Conservation (phyloP, 2,888 invertebrate species). For the Drosophila sordidula region DNA sequence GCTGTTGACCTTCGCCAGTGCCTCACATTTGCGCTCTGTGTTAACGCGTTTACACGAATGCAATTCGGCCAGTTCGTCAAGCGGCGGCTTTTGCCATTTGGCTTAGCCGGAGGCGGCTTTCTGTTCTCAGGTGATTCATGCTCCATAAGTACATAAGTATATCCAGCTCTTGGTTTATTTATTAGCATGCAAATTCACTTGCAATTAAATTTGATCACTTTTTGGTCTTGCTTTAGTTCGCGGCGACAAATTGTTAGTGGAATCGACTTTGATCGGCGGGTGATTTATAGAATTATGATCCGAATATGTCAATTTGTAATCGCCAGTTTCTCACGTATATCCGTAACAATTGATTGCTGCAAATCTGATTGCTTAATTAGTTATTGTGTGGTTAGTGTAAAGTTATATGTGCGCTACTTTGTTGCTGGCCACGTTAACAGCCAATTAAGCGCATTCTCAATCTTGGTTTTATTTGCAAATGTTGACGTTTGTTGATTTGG, state of each 20-base stretch:
- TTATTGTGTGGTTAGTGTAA: conserved; percentile 5
- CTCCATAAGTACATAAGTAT: conserved; percentile 4
- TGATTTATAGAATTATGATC: conserved; percentile 54
- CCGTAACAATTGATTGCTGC: conserved; percentile 27
- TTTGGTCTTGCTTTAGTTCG: conserved; percentile 22
- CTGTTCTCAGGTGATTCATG: conserved; percentile 57
- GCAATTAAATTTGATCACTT: conserved; percentile 54
- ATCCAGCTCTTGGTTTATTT: conserved; percentile 7
- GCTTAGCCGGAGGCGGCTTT: conserved; percentile 23
- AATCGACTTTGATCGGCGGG: conserved; percentile 25
- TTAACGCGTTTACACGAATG: conserved; percentile 59
- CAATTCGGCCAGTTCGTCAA: conserved; percentile 53
- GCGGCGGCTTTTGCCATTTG: conserved; percentile 45
- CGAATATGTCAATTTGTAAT: conserved; percentile 46
- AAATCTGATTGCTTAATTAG: conserved; percentile 19
- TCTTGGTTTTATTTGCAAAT: not conserved
- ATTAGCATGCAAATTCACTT: conserved; percentile 57
- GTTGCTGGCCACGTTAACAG: not conserved
- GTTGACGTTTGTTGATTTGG: too few species aligned
- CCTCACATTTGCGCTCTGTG: conserved; percentile 57
- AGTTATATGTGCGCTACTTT: not conserved
- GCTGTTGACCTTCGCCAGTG: conserved; percentile 57
- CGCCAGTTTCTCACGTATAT: conserved; percentile 54
- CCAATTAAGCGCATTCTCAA: not conserved
- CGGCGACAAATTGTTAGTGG: conserved; percentile 60